Conservation (phyloP, 1,140 invertebrate genomes). For the Zaprionus lachaisei region DNA sequence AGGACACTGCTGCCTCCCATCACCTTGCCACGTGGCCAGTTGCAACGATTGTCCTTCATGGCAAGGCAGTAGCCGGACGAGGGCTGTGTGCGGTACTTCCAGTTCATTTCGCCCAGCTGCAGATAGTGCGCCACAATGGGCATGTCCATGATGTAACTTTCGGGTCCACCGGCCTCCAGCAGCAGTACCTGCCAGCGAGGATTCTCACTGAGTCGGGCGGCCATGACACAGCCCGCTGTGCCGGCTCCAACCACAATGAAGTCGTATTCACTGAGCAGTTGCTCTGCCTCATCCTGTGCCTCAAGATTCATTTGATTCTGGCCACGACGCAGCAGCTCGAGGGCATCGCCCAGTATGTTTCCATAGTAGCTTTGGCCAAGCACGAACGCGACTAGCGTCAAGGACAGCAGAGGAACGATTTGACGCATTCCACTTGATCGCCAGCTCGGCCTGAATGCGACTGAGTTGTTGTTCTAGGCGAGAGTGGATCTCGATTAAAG, state of each 20-base stretch:
- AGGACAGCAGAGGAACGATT: background rate
- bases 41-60: conserved; percentile 86
- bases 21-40: conserved; percentile 91
- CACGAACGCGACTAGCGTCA: background rate
- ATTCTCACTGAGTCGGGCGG: conserved; percentile 88
- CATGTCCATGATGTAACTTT: conserved; percentile 88
- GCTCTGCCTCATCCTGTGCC: conserved; percentile 71
- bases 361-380: conserved; percentile 31
- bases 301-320: conserved; percentile 57
- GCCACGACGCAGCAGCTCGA: conserved; percentile 60
- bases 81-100: conserved; percentile 89
- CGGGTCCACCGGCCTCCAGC: conserved; percentile 88
- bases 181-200: conserved; percentile 87
- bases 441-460: conserved; percentile 11
- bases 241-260: conserved; percentile 90
- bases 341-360: conserved; percentile 38
- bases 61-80: conserved; percentile 83
- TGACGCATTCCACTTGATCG: conserved; percentile 1
- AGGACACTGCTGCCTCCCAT: conserved; percentile 93
- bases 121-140: conserved; percentile 87
- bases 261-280: conserved; percentile 86
- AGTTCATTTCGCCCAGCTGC: conserved; percentile 88
- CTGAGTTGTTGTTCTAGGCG: conserved; percentile 15
- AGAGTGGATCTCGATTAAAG: conserved; percentile 17
- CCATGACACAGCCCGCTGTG: conserved; percentile 89